Evolutionary conservation across 2,888 invertebrate genomes (phyloP).

Genomic region (Lymantria monacha): DNA sequence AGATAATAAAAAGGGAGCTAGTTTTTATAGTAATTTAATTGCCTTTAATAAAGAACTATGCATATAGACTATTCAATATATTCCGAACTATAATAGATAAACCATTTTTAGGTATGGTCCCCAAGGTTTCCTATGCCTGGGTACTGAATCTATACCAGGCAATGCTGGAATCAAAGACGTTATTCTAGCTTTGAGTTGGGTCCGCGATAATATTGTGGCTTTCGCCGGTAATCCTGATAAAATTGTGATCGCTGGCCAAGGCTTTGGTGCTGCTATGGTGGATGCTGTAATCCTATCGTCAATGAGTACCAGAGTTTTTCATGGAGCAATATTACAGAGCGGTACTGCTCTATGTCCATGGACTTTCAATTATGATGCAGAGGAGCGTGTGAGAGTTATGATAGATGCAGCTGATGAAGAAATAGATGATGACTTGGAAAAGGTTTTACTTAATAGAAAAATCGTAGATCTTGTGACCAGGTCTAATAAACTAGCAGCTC

Average conservation of each 20-base stretch:
- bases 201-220: slow-evolving; percentile 68
- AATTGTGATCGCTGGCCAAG: slow-evolving; percentile 62
- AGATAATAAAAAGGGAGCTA: too few species aligned
- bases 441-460: slow-evolving; percentile 35
- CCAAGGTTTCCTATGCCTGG: slow-evolving; percentile 61
- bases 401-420: slow-evolving; percentile 32
- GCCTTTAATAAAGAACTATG: too few species aligned
- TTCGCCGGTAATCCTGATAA: slow-evolving; percentile 66
- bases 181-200: slow-evolving; percentile 63
- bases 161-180: slow-evolving; percentile 69
- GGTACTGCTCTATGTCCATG: slow-evolving; percentile 65
- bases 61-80: too few species aligned
- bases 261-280: slow-evolving; percentile 67
- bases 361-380: slow-evolving; percentile 67
- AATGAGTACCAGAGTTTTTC: slow-evolving; percentile 53
- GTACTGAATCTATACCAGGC: slow-evolving; percentile 60
- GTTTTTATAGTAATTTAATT: too few species aligned
- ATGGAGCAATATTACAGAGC: slow-evolving; percentile 68
- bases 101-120: slow-evolving; percentile 50
- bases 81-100: too few species aligned
- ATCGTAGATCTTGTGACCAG: slow-evolving; percentile 43
- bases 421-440: slow-evolving; percentile 24
- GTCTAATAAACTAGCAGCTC: slow-evolving; percentile 44
- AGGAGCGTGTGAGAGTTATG: slow-evolving; percentile 46
- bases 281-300: slow-evolving; percentile 57